A percentile compares a stretch with the other conserved stretches of the same genome.
Conservation (phyloP, 92 coral and sea anemone species). For the Zoanthus solanderi region DNA sequence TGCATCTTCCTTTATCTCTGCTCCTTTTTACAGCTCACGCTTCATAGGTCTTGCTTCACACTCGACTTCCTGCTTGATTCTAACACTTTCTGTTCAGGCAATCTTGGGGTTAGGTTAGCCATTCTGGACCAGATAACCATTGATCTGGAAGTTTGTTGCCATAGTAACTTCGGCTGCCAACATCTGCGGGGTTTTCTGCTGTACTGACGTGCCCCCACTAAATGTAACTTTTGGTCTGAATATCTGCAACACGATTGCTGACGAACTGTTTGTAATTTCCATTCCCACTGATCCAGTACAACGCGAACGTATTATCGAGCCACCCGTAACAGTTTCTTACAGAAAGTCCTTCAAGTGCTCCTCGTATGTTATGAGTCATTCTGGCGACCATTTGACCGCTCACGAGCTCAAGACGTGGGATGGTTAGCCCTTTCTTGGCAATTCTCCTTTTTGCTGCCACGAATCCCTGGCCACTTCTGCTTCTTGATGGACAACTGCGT, state of each 20-base stretch:
- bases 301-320: slow-evolving; percentile 31
- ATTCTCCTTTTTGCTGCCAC: no score
- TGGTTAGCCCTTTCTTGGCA: no score
- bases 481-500: no score
- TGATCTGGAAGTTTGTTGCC: neutral
- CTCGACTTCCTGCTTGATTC: neutral
- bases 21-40: neutral
- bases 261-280: slow-evolving; percentile 4
- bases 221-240: neutral
- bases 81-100: neutral
- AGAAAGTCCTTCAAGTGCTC: neutral
- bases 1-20: neutral
- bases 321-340: neutral
- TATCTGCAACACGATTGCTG: slow-evolving; percentile 23
- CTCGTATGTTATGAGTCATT: no score
- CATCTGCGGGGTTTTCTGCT: slow-evolving; percentile 17
- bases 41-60: slow-evolving; percentile 1
- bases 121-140: slow-evolving; percentile 4
- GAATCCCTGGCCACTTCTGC: no score
- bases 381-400: no score
- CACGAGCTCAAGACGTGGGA: no score
- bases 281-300: slow-evolving; percentile 23
- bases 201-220: slow-evolving; percentile 16
- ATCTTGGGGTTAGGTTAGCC: neutral
- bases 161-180: slow-evolving; percentile 18